Conservation (phyloP, 1,140 invertebrate genomes). For the Olivierus martensii region DNA sequence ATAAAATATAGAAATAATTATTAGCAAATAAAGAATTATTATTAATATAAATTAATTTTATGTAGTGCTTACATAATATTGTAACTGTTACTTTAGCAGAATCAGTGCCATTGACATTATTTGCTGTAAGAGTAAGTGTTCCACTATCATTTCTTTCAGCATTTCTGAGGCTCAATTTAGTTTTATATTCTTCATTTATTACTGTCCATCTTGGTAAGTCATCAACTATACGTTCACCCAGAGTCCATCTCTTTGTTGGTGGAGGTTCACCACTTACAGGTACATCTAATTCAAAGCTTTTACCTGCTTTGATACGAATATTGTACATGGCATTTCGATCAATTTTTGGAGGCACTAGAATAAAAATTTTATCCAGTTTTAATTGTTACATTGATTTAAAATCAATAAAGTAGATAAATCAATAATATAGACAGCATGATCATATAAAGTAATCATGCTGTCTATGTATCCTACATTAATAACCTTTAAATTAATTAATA, state of each 20-base stretch:
- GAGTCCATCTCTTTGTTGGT: conserved; percentile 80
- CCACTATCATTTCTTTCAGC: conserved; percentile 81
- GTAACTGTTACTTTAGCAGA: conserved; percentile 71
- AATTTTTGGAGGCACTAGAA: conserved; percentile 78
- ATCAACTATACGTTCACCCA: conserved; percentile 63
- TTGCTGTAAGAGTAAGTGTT: conserved; percentile 51
- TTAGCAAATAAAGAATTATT: background rate
- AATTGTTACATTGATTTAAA: too few species aligned
- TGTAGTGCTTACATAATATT: conserved; percentile 48
- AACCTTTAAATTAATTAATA: too few species aligned
- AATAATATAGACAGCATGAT: too few species aligned
- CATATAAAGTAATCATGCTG: too few species aligned
- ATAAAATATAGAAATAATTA: background rate
- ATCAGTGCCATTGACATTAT: conserved; percentile 82
- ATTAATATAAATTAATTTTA: background rate
- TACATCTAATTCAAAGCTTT: conserved; percentile 84
- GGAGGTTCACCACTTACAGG: conserved; percentile 88
- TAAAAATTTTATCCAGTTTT: background rate
- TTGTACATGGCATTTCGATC: conserved; percentile 84
- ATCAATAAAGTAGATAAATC: too few species aligned
- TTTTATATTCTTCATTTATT: conserved; percentile 68
- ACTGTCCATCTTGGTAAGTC: conserved; percentile 71
- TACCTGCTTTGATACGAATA: conserved; percentile 81
- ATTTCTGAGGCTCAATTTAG: conserved; percentile 71
- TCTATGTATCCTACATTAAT: too few species aligned